Percentiles rank a stretch among this genome's conserved stretches.
Conservation (phyloP, 2,888 invertebrate genomes). For the Tineola bisselliella region DNA sequence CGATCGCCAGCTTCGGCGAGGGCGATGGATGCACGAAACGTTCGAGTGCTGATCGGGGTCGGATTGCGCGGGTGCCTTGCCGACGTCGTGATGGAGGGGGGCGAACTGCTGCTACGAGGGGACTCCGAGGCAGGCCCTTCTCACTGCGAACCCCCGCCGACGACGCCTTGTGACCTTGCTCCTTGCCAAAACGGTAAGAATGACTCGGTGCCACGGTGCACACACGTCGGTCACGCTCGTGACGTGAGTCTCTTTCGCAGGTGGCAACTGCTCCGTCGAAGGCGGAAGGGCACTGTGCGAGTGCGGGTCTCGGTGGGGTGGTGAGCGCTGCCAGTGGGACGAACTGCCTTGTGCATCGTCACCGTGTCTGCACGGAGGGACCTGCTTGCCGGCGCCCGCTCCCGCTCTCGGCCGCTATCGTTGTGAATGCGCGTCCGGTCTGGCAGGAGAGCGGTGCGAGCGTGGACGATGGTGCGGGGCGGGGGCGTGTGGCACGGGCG, state of each 20-base stretch:
- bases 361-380: conserved; percentile 45
- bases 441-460: conserved; percentile 82
- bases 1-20: conserved; percentile 73
- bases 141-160: conserved; percentile 75
- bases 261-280: conserved; percentile 75
- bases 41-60: conserved; percentile 61
- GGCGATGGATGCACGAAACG: conserved; percentile 72
- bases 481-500: conserved; percentile 29
- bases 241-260: background rate
- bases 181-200: conserved; percentile 80
- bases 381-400: conserved; percentile 86
- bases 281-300: conserved; percentile 40
- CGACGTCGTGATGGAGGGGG: conserved; percentile 80
- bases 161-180: conserved; percentile 78
- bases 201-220: background rate
- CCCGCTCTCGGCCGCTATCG: conserved; percentile 87
- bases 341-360: conserved; percentile 46
- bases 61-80: conserved; percentile 95
- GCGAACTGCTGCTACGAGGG: conserved; percentile 72
- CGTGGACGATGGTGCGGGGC: conserved; percentile 76
- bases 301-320: conserved; percentile 37
- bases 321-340: conserved; percentile 34
- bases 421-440: conserved; percentile 78
- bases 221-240: no score
- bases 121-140: conserved; percentile 80